Base-by-base conservation (phyloP, 2,797 vertebrate species). In the Hozukius guyotensis region DNA sequence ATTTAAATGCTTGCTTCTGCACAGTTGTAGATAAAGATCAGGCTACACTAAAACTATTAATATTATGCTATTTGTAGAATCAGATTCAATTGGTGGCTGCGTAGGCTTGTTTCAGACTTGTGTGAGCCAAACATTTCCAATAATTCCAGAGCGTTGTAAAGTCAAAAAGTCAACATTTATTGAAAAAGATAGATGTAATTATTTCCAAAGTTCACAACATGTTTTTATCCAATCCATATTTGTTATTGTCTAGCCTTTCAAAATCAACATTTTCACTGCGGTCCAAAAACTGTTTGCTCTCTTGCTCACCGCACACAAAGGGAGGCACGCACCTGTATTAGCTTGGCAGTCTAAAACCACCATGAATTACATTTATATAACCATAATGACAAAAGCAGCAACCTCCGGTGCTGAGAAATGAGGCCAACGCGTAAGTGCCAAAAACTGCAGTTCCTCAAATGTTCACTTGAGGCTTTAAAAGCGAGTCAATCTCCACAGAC, bases 341-440 rank as follows among this genome's bases (percentile, higher is more conserved):
- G 14, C 6, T 42, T 42, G 0, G 38, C 38, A 42, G 14, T 42
- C 14, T 42, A 42, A 46, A 16, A 46, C 3, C 42, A 46, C 42
- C 42, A 46, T 46, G 6, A 46, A 46, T 46, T 46, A 46, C 16
- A 8, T 18, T 46, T 46, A 46, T 46, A 46, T 46, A 18, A 18
- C 42, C 42, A 46, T 46, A 8, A 46, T 18, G 42, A 1, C 42
- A 18, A 46, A 18, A 42, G 38, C 38, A 16, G 38, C 1, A 42
- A 16, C 14, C 0, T 46, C 14, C 14, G 6, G 38, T 46, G 14
- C 38, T 18, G 38, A 46, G 38, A 46, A 3, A 46, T 46, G 14
- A 42, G 38, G 1, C 38, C 14, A 42, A 14, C 1, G 6, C 0
- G 0, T 0, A 42, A 16, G 38, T 46, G 38, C 38, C 38, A 38